phyloP scores from a whole-genome alignment of 2,797 vertebrate genomes.

The Pachyuromys duprasi region DNA sequence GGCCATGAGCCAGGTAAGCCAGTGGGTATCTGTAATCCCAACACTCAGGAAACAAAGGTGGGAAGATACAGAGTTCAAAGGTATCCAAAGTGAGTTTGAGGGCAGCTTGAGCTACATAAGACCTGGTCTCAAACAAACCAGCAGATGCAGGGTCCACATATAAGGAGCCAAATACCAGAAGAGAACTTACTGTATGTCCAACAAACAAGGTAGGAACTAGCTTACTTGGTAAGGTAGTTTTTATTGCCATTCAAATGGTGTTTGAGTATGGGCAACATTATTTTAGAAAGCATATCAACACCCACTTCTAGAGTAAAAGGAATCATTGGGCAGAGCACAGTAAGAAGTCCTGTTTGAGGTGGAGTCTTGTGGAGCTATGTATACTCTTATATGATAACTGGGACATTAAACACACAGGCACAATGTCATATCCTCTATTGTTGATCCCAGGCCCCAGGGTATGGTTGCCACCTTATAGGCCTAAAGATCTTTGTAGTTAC shows the following conservation, averaged over 20 bases:
- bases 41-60: background rate
- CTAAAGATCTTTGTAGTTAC: background rate
- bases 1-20: background rate
- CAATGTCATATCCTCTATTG: background rate
- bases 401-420: background rate
- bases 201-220: background rate
- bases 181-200: background rate
- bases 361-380: background rate
- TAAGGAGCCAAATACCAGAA: background rate
- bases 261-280: background rate
- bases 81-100: background rate
- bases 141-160: background rate
- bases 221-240: background rate
- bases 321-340: background rate
- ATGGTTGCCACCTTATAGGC: background rate
- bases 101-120: too few relatives aligned
- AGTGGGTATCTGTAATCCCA: background rate
- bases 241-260: background rate
- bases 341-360: background rate
- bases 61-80: background rate
- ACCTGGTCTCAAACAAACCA: background rate
- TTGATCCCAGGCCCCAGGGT: too few relatives aligned
- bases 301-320: background rate
- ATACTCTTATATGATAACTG: background rate
- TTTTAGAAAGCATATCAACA: background rate